These are phyloP conservation scores for Pelodiscus sinensis DNA, from an alignment of 2,113 vertebrate species.

Conservation along the genomic window DNA sequence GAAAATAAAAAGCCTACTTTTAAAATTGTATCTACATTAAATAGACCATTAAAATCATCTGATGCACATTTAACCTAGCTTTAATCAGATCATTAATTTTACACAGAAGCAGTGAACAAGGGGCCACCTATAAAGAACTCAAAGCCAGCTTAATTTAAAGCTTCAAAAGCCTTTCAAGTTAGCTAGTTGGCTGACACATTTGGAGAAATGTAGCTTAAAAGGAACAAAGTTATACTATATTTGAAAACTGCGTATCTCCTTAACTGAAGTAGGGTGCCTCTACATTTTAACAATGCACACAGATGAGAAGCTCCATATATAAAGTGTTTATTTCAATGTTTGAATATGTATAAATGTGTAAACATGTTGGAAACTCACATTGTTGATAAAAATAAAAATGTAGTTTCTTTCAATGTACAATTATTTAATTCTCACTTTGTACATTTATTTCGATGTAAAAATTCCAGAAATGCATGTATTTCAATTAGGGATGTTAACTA, in stretches of 20 bases:
- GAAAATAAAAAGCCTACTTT: neutral
- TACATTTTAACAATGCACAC: accelerated
- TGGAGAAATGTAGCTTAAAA: conserved; percentile 53
- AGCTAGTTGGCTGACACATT: conserved; percentile 71
- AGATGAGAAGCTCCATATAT: neutral
- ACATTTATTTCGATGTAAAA: accelerated
- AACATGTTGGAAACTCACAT: neutral
- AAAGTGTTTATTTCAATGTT: neutral
- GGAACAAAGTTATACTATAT: neutral
- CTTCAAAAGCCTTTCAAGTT: conserved; percentile 64
- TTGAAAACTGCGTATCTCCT: conserved; percentile 60
- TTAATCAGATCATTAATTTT: conserved; percentile 67
- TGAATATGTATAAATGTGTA: accelerated
- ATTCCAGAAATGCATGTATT: accelerated
- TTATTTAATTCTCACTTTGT: neutral
- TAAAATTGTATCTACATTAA: accelerated
- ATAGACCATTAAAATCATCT: neutral
- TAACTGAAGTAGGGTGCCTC: conserved; percentile 31
- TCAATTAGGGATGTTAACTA: too few relatives aligned
- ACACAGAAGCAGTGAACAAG: conserved; percentile 60
- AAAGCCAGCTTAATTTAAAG: conserved; percentile 63
- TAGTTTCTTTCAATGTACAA: accelerated
- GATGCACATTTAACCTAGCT: conserved; percentile 30
- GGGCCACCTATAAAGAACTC: conserved; percentile 62
- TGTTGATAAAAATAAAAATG: neutral